Base-by-base conservation (phyloP, 30 jellyfish, hydroid and myxozoan genomes). In the Cassiopea andromeda region DNA sequence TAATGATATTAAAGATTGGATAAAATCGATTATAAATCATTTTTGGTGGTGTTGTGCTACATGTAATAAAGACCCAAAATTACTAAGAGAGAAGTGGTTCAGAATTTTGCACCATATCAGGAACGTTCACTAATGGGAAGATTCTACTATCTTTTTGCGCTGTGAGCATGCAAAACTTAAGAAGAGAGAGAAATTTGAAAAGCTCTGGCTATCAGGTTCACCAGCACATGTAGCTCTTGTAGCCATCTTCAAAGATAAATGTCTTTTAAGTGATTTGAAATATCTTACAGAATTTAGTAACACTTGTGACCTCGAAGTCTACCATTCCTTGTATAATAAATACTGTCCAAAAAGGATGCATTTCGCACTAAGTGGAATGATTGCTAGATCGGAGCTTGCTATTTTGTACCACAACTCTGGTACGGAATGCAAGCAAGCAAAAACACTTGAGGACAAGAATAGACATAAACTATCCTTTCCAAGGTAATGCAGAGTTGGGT, bases 11-110 rank as follows among this genome's bases (percentile, higher is more conserved):
- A 80, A 81, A n/a, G n/a, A n/a, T n/a, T 89, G 96, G 92, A 81
- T 79, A 14, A 82, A 75, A 64, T 57, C 94, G 15, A 70, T 90
- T 0, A 49, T 68, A 60, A 90, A 90, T 64, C 94, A 75, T 2
- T 83, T 83, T 48, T 90, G 97, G 97, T 90, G 94, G 94, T 59
- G 78, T 66, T 72, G 90, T 83, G 93, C 94, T 13, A 74, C 85
- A 1, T 90, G 93, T 67, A 49, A 75, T 5, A 83, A 92, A 16
- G 85, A 82, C 68, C 76, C 84, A 10, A 54, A 13, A 0, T 15
- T 69, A 2, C 85, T 82, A 16, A 13, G 76, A 59, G 89, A 89
- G 69, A 89, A 89, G 59, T 89, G 97, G 97, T 16, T 82, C 18
- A 54, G 91, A 54, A 67, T 87, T 57, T 77, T 71, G 8, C 0